Conservation (phyloP, 2,113 vertebrate genomes). For the Bagarius yarrelli region DNA sequence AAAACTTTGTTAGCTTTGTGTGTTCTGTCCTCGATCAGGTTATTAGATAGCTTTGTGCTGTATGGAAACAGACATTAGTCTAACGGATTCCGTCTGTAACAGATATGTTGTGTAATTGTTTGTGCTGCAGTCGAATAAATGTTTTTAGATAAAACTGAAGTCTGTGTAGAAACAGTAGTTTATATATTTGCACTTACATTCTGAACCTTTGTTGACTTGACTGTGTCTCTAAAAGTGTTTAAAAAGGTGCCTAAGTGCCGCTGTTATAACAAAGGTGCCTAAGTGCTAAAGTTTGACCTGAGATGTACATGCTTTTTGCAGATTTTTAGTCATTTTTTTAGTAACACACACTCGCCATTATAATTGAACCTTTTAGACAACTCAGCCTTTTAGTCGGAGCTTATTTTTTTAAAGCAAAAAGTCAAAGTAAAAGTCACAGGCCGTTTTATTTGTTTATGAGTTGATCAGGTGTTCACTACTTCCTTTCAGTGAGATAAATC, state of each 20-base stretch:
- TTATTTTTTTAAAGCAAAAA: background rate
- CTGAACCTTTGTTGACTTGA: background rate
- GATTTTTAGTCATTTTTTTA: background rate
- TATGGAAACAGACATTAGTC: background rate
- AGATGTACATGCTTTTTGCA: background rate
- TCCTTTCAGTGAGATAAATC: slow-evolving; percentile 1
- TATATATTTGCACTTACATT: too few relatives aligned
- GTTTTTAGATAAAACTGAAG: too few relatives aligned
- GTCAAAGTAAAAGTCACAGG: background rate
- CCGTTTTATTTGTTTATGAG: background rate
- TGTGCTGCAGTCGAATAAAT: too few relatives aligned
- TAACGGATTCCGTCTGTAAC: too few relatives aligned
- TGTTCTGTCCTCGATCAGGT: background rate
- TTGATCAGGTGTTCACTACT: background rate
- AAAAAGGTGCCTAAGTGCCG: background rate
- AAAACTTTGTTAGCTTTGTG: background rate
- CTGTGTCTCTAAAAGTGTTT: background rate
- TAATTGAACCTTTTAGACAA: background rate
- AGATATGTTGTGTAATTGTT: too few relatives aligned
- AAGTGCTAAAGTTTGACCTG: background rate
- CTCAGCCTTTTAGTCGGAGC: background rate
- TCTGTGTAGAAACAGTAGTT: too few relatives aligned
- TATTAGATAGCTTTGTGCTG: background rate
- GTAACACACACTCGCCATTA: background rate
- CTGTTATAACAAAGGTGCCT: background rate